phyloP scores from a whole-genome alignment of 2,888 invertebrate genomes.

The Exephanes ischioxanthus region DNA sequence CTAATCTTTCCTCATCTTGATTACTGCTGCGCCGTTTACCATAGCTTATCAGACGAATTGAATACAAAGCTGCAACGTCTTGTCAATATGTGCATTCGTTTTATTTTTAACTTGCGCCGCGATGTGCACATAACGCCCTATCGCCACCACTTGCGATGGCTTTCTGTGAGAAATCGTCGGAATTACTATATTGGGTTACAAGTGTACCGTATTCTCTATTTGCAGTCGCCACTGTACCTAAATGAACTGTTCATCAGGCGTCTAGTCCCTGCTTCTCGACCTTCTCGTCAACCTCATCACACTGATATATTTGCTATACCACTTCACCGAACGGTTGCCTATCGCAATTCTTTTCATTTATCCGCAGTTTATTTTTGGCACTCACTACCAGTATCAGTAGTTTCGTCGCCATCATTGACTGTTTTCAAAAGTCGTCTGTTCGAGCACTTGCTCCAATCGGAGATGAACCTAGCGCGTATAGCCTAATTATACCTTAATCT shows the following conservation, averaged over 20 bases:
- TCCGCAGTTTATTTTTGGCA: slow-evolving; percentile 1
- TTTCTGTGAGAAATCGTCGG: background rate
- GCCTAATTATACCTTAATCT: background rate
- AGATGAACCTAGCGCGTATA: background rate
- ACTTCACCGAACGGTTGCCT: background rate
- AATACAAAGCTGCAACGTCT: slow-evolving; percentile 32
- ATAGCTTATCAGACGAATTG: slow-evolving; percentile 3
- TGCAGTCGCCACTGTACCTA: background rate
- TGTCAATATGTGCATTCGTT: background rate
- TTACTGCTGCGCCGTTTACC: slow-evolving; percentile 34
- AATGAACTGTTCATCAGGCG: background rate
- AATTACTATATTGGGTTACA: background rate
- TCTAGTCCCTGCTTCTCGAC: background rate
- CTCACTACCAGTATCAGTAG: background rate
- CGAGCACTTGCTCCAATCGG: background rate
- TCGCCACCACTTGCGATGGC: background rate
- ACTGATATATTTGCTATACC: background rate
- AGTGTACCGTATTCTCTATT: background rate
- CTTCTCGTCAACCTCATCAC: background rate
- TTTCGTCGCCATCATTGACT: background rate
- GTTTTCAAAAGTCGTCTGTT: background rate
- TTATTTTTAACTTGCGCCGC: background rate
- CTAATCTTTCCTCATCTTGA: slow-evolving; percentile 30
- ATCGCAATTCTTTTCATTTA: background rate
- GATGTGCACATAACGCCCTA: background rate